phyloP scores from a whole-genome alignment of 2,888 invertebrate genomes.

The Epinotia brunnichana region DNA sequence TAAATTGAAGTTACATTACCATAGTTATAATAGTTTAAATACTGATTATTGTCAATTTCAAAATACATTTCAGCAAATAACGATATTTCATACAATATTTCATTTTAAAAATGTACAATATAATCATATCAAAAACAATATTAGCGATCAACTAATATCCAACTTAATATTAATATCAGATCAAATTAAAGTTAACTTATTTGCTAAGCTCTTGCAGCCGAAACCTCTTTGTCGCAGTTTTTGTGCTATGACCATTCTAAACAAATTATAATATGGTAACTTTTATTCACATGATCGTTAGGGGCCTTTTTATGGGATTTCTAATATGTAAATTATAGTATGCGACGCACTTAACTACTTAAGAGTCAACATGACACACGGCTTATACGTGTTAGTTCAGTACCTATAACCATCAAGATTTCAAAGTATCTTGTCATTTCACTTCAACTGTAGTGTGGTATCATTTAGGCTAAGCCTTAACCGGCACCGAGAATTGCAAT shows the following conservation, averaged over 20 bases:
- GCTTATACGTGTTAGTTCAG: neutral
- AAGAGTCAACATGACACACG: neutral
- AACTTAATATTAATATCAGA: slow-evolving; percentile 56
- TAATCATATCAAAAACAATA: slow-evolving; percentile 49
- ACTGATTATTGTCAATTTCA: slow-evolving; percentile 82
- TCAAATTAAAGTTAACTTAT: slow-evolving; percentile 51
- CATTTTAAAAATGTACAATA: slow-evolving; percentile 53
- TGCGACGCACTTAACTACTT: neutral
- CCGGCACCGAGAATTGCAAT: too few species aligned
- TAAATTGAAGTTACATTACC: slow-evolving; percentile 65
- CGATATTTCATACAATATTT: slow-evolving; percentile 52
- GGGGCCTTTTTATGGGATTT: slow-evolving; percentile 2
- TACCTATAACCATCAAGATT: too few species aligned
- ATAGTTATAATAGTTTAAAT: slow-evolving; percentile 67
- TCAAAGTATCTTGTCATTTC: too few species aligned
- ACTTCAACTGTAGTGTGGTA: too few species aligned
- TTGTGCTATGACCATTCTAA: slow-evolving; percentile 47
- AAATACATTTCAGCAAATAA: slow-evolving; percentile 66
- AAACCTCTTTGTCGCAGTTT: slow-evolving; percentile 43
- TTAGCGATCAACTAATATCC: slow-evolving; percentile 52
- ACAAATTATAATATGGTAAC: slow-evolving; percentile 51
- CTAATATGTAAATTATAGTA: neutral
- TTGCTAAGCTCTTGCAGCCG: slow-evolving; percentile 45
- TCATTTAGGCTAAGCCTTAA: too few species aligned
- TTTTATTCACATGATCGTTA: slow-evolving; percentile 32